Conservation (phyloP, 2,888 invertebrate species). For the Dicranocentrus wangi region DNA sequence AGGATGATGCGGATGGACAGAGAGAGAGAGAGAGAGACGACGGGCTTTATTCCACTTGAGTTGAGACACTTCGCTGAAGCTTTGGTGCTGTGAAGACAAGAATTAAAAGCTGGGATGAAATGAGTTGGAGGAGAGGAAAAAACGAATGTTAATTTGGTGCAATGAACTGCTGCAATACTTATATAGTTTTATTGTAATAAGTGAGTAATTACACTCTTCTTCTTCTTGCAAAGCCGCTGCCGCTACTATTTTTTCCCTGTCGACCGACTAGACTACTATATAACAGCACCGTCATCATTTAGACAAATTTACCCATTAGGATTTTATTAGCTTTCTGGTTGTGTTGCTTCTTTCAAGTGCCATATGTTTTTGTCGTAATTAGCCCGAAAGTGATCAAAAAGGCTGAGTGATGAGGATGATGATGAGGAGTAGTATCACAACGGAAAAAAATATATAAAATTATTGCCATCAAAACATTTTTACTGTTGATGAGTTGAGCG, state of each 20-base stretch:
- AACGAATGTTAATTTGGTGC: constrained; percentile 55
- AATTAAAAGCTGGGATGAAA: no score
- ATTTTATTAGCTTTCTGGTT: constrained; percentile 29
- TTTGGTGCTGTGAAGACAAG: no score
- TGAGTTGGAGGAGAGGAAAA: no score
- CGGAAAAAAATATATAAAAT: no score
- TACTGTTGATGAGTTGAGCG: constrained; percentile 47
- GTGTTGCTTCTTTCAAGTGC: constrained; percentile 13
- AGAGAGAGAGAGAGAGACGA: no score
- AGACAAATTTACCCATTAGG: not conserved
- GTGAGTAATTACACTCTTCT: constrained; percentile 49
- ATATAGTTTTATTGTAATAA: constrained; percentile 54
- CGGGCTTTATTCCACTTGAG: no score
- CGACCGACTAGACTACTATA: constrained; percentile 1
- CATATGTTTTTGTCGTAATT: constrained; percentile 50
- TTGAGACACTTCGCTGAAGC: no score
- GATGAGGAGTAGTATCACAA: constrained; percentile 32
- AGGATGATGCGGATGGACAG: constrained; percentile 1
- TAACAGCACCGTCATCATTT: not conserved
- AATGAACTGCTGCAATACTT: no score
- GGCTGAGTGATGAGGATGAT: constrained; percentile 14
- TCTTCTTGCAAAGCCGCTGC: no score
- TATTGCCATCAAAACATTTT: constrained; percentile 32
- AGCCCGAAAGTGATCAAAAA: constrained; percentile 46
- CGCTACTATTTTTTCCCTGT: constrained; percentile 26